Evolutionary conservation across 2,888 invertebrate species (phyloP).

Genomic region (Patella depressa): DNA sequence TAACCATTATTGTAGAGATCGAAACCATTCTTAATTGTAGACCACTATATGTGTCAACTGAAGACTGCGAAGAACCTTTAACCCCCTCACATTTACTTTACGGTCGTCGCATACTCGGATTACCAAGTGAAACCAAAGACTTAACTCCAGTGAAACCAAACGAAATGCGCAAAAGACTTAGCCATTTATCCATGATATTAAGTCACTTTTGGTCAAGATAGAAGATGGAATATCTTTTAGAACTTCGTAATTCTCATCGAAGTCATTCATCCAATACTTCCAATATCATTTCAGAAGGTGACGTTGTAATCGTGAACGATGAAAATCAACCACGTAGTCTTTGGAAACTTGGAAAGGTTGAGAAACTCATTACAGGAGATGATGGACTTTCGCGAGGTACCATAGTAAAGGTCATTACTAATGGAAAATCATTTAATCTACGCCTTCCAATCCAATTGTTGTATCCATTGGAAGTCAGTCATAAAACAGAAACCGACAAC

Average conservation of each 20-base stretch:
- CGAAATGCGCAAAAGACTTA: not conserved
- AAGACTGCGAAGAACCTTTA: not conserved
- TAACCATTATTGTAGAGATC: not conserved
- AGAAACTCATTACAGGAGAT: not conserved
- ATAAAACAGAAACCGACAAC: not conserved
- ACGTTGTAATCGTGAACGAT: not conserved
- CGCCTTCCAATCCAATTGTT: not conserved
- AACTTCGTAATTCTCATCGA: not conserved
- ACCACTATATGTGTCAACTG: not conserved
- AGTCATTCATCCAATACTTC: not conserved
- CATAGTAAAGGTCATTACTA: not conserved
- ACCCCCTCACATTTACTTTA: not conserved
- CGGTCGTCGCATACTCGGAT: not conserved
- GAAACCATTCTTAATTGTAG: not conserved
- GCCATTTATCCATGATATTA: not conserved
- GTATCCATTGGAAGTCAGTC: not conserved
- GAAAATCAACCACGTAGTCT: not conserved
- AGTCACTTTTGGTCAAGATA: not conserved
- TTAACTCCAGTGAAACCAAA: not conserved
- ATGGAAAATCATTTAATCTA: not conserved
- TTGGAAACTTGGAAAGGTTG: not conserved
- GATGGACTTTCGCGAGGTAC: not conserved
- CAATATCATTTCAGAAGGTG: not conserved
- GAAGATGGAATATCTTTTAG: not conserved
- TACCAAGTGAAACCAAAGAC: not conserved